Base-by-base conservation (phyloP, 2,797 vertebrate genomes). In the Pelobates cultripes region DNA sequence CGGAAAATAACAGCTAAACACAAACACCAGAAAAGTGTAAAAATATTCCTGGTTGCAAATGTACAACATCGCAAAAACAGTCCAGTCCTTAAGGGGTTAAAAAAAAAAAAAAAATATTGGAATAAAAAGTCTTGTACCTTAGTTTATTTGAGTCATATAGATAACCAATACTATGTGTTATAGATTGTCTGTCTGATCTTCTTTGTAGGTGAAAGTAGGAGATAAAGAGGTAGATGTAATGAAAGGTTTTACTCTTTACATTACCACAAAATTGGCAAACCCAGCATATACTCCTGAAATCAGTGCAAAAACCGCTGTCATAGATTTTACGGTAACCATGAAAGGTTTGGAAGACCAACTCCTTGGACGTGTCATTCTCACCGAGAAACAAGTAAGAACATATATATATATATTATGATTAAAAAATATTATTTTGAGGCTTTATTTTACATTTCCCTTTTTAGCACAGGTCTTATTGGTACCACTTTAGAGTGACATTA, bases 251-350 rank as follows among this genome's bases (percentile, higher is more conserved):
- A 92, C 80, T 0, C 92, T 96, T 73, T 96, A 96, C 82, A 93
- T 96, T 82, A 96, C 95, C 85, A 96, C 95, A 69, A 96, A 96
- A 86, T 82, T 96, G 87, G 89, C 95, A 53, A 96, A 96, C 85
- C 95, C 96, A 0, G 89, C 90, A 0, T 96, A 95, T 87, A 95
- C 93, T 70, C 96, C 96, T 1, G 95, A 96, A 90, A 91, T 96
- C 47, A 95, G 92, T 60, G 95, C 95, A 81, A 93, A 93, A 86
- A 92, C 93, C 0, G 91, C 94, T 0, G 90, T 96, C 84, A 95
- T 96, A 61, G 95, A 96, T 87, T 96, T 96, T 85, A 96, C 94
- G 0, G 95, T 96, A 68, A 96, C 95, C 28, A 86, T 92, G 90
- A 90, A 90, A 83, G 95, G 95, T 0, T 87, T 96, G 74, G 95